These are phyloP conservation scores for Mnemiopsis leidyi DNA, from an alignment of 37 sponge, comb jelly and placozoan genomes.

Conservation along the genomic window DNA sequence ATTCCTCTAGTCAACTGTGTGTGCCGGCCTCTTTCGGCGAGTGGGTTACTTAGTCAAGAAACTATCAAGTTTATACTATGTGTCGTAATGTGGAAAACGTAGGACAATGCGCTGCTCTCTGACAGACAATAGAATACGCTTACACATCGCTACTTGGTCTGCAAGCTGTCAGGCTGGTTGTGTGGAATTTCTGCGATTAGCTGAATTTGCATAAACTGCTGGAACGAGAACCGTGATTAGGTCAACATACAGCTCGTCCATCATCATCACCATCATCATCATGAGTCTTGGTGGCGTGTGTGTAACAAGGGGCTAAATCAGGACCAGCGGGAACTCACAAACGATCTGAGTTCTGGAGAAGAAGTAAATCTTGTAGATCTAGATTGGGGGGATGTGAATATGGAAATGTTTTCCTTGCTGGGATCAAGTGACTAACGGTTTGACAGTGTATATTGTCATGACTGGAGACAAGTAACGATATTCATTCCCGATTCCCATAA, in stretches of 20 bases:
- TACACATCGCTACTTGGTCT: neutral
- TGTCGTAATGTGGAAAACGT: neutral
- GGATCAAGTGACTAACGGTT: no score
- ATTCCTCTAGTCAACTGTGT: neutral
- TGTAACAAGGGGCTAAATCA: neutral
- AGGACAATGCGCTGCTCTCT: neutral
- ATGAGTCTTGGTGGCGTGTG: neutral
- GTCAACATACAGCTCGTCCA: no score
- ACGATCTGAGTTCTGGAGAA: no score
- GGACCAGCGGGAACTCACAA: no score
- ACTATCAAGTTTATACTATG: neutral
- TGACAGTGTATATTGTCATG: no score
- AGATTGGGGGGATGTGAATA: no score
- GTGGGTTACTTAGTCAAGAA: neutral
- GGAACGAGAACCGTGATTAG: neutral
- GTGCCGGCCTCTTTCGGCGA: neutral
- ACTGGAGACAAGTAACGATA: no score
- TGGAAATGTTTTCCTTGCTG: no score
- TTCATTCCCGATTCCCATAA: no score
- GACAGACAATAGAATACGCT: neutral
- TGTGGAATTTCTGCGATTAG: neutral
- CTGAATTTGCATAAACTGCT: neutral
- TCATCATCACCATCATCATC: constrained; percentile 74
- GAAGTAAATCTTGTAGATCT: no score
- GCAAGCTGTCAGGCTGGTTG: neutral